Conservation (phyloP, 2,113 vertebrate species). For the Cranoglanis bouderius region DNA sequence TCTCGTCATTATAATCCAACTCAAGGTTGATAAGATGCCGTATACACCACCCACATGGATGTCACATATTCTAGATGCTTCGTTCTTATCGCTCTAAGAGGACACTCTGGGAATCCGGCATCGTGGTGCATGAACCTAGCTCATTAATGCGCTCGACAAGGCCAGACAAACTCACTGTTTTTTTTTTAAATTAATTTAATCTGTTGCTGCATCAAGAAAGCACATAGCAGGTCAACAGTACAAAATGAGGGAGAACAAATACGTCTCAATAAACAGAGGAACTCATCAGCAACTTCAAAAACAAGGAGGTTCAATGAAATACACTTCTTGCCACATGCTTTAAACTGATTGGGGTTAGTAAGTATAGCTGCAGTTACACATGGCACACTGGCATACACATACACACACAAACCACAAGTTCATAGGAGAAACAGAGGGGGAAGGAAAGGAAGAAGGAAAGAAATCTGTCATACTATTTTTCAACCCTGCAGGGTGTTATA, state of each 20-base stretch:
- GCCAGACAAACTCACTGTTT: background rate
- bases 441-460: constrained; percentile 1
- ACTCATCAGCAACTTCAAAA: background rate
- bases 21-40: constrained; percentile 26
- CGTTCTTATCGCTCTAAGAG: background rate
- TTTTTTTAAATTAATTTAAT: background rate
- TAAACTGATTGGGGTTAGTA: background rate
- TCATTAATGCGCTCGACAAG: constrained; percentile 27
- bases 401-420: background rate
- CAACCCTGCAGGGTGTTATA: constrained; percentile 32
- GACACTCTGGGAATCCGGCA: background rate
- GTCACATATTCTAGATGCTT: background rate
- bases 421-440: background rate
- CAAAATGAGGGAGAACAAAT: constrained; percentile 11
- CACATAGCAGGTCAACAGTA: constrained; percentile 17
- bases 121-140: background rate
- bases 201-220: background rate
- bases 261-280: constrained; percentile 17
- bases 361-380: background rate
- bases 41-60: background rate
- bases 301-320: background rate
- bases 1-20: constrained; percentile 22
- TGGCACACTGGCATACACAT: background rate
- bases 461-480: constrained; percentile 45
- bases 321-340: background rate